phyloP scores from a whole-genome alignment of 1,140 invertebrate species.

The Olivierus martensii region DNA sequence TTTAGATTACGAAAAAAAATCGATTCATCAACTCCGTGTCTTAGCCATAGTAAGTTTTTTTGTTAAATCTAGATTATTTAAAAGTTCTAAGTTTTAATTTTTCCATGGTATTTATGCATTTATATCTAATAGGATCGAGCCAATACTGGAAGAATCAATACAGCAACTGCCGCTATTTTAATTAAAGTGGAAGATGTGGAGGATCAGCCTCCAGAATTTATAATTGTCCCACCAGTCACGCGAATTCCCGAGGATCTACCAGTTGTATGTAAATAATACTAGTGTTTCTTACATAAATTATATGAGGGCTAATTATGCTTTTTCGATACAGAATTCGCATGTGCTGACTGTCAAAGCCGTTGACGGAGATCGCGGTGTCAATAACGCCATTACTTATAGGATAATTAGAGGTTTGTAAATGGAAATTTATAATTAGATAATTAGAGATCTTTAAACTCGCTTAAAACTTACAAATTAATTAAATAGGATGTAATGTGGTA shows the following conservation, averaged over 20 bases:
- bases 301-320: too few species aligned
- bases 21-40: constrained; percentile 69
- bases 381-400: constrained; percentile 71
- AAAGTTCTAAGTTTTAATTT: too few species aligned
- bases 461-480: too few species aligned
- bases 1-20: constrained; percentile 77
- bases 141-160: constrained; percentile 38
- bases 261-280: constrained; percentile 33
- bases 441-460: too few species aligned
- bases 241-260: constrained; percentile 70
- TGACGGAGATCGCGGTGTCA: constrained; percentile 80
- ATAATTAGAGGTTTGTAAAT: constrained; percentile 45
- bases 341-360: constrained; percentile 56
- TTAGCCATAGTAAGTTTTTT: constrained; percentile 56
- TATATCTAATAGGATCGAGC: constrained; percentile 21
- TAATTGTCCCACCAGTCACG: constrained; percentile 68
- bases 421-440: not conserved
- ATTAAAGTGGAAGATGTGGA: constrained; percentile 77
- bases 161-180: constrained; percentile 71
- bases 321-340: constrained; percentile 18
- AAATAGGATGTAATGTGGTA: too few species aligned
- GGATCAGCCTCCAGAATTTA: constrained; percentile 81
- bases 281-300: too few species aligned
- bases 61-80: too few species aligned
- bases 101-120: not conserved